A percentile compares a stretch with the other conserved stretches of the same genome.
phyloP scores from a whole-genome alignment of 2,113 vertebrate species.

The Heterotis niloticus region DNA sequence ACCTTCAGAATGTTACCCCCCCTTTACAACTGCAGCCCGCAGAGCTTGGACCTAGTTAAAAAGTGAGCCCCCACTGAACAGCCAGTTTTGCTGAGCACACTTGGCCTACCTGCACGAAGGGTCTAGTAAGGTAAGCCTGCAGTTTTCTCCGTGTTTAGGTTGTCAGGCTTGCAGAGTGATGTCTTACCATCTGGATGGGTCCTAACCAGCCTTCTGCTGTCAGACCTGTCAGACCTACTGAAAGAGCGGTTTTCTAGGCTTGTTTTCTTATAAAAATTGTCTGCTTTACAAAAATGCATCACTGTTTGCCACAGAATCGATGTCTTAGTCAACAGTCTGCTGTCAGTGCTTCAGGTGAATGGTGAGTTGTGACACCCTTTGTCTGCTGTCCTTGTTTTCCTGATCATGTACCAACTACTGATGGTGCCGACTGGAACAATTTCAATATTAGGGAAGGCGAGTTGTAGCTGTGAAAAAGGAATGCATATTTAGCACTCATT shows the following conservation, averaged over 20 bases:
- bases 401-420: too few relatives aligned
- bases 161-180: neutral
- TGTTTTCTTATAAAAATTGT: neutral
- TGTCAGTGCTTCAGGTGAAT: neutral
- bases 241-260: neutral
- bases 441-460: too few relatives aligned
- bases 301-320: neutral
- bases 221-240: neutral
- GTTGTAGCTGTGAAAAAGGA: too few relatives aligned
- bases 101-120: slow-evolving; percentile 50
- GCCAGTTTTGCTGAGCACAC: slow-evolving; percentile 73
- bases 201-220: neutral
- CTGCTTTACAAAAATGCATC: neutral
- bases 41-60: slow-evolving; percentile 74
- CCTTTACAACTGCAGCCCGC: slow-evolving; percentile 69
- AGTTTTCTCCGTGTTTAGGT: neutral
- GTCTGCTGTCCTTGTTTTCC: too few relatives aligned
- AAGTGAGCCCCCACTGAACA: slow-evolving; percentile 74
- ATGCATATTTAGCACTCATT: neutral
- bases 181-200: neutral
- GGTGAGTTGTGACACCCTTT: neutral
- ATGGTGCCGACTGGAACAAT: too few relatives aligned
- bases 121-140: slow-evolving; percentile 70
- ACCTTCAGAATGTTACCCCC: slow-evolving; percentile 72
- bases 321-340: neutral